Base-by-base conservation (phyloP, 2,888 invertebrate species). In the Diarsia rubi region DNA sequence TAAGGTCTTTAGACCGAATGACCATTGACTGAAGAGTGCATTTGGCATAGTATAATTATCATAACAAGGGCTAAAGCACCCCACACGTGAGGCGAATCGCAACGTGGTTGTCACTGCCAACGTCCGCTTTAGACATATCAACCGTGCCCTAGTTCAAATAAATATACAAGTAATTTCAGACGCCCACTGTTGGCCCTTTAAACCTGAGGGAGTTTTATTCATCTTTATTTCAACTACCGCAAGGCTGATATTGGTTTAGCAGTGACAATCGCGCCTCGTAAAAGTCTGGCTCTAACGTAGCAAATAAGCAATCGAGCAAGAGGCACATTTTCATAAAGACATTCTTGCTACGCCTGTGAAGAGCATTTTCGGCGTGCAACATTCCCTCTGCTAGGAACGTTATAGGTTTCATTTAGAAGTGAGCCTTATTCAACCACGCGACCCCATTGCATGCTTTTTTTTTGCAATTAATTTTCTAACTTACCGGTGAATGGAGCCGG, bases 401-500 rank as follows among this genome's bases (percentile, higher is more conserved):
- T 27, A 24, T 19, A 59, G 9, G 19, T 3, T 59, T 59, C 27
- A 31, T 31, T 31, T 31, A 24, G 52, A 16, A 57, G 27, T 57
- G 27, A 27, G 27, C 57, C 27, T 27, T 52, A 52, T 11, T 21
- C 9, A 3, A 49, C 52, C 52, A 52, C 11, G 52, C 8, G 9
- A 19, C 11, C 19, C 19, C 31, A 59, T 0, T 4, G 60, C 60
- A 21, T 37, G 6, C 5, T 60, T 31, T 9, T 60, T 31, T 9
- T 14, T 14, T 45, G 45, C 12, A 21, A 37, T 60, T 21, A 21
- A 60, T 60, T 62, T n/a, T n/a, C 42, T 62, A 24, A 57, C 70
- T 82, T 85, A 95, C 95, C 95, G 27, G 92, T 89, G 79, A 95
- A 95, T 0, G 95, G 95, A 0, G 95, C 92, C 0, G 92, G 86